Base-by-base conservation (phyloP, 2,888 invertebrate species). In the Carcina quercana region DNA sequence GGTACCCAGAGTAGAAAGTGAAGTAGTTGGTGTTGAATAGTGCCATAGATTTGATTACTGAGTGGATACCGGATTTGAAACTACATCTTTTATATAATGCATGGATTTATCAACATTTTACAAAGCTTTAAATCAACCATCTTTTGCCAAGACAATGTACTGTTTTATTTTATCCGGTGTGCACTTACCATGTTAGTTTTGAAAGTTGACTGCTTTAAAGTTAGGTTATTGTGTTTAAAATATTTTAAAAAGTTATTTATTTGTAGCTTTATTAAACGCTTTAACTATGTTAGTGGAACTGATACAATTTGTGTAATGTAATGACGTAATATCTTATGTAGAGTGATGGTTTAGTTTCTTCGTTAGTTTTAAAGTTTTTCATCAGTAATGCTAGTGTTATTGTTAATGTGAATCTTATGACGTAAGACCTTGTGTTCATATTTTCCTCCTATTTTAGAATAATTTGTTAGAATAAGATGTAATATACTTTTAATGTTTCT, bases 181-280 rank as follows among this genome's bases (percentile, higher is more conserved):
- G 47, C 57, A 47, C 53, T 53, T 28, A 28, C 40, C 45, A 48
- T 61, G 66, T 71, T 65, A 59, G 63, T 73, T 80, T 70, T 55
- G 59, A 73, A n/a, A 69, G 79, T 79, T 79, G 72, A 73, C 71
- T 73, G 73, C 72, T 72, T 42, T 71, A 65, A 78, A 64, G 83
- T 83, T 83, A 82, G 78, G 80, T 83, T 83, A 76, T 80, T 75
- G 74, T 80, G 79, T 75, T 73, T 70, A 66, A n/a, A 71, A 83
- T 82, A 83, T 82, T 80, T 78, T 83, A 83, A 78, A 65, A 68
- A 73, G 83, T 83, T 83, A 82, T 83, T 83, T 80, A 83, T 82
- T 82, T 76, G 67, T 83, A 82, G 83, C 80, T 80, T 78, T 76
- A 80, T 70, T 53, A 57, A 56, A 66, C 60, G 79, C 79, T 80